Percentiles rank a stretch among this genome's conserved stretches.
These are phyloP conservation scores for Megaceryle torquata DNA, from an alignment of 2,113 vertebrate genomes.

Conservation along the genomic window DNA sequence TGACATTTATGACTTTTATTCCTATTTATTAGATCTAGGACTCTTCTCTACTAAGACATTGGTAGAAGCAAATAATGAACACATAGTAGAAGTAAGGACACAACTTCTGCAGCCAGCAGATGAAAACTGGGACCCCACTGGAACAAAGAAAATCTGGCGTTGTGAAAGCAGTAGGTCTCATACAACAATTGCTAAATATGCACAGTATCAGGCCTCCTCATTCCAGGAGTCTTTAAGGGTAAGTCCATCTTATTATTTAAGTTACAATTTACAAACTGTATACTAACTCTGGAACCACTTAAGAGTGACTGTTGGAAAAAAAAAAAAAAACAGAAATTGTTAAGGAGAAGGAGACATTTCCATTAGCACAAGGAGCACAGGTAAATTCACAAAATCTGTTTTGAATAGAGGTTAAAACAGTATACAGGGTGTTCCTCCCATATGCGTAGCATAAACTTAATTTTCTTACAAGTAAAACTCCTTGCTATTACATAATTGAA, in stretches of 20 bases:
- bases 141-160: constrained; percentile 94
- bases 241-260: constrained; percentile 45
- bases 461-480: neutral
- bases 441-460: neutral
- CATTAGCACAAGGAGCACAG: neutral
- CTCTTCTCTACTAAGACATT: constrained; percentile 98
- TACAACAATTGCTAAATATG: constrained; percentile 96
- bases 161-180: constrained; percentile 97
- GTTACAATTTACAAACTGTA: neutral
- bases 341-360: neutral
- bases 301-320: neutral
- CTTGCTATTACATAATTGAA: neutral
- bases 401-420: neutral
- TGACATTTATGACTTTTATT: neutral
- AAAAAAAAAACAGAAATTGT: neutral
- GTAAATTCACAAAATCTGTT: neutral
- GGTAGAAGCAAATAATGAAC: constrained; percentile 97
- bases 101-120: constrained; percentile 93
- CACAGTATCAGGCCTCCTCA: constrained; percentile 97
- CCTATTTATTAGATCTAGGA: constrained; percentile 83
- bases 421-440: neutral
- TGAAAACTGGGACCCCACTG: constrained; percentile 96
- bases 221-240: constrained; percentile 98
- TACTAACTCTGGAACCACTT: neutral
- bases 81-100: constrained; percentile 95